Base-by-base conservation (phyloP, 1,140 invertebrate species). In the Zaprionus africanus region DNA sequence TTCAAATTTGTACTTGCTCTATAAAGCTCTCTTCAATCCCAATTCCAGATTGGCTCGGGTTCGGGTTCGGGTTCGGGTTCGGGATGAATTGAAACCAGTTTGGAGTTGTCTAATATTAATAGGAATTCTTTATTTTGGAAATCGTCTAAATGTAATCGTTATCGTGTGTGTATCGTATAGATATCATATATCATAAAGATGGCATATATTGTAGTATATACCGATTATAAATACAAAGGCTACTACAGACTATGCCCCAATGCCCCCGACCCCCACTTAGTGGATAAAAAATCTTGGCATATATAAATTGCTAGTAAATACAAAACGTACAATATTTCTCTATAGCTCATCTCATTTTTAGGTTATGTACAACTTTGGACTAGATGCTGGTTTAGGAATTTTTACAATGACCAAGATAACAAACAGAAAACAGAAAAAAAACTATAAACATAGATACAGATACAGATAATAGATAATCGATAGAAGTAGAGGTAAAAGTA, bases 61-160 rank as follows among this genome's bases (percentile, higher is more conserved):
- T 38, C 13, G 7, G 28, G 2, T 31, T 31, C 7, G 11, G 31
- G 0, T 38, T 38, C 13, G 13, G 34, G 12, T 36, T 36, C 12
- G n/a, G n/a, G n/a, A n/a, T n/a, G 22, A 13, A 46, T 46, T 17
- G 41, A 17, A 17, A 17, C 0, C 13, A 46, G 41, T 15, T 38
- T 46, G n/a, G 41, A 41, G 15, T 46, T 31, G 9, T 34, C 58
- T 73, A 58, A 66, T 43, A 64, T 58, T 84, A 81, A 75, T 84
- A 84, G 82, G 82, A 84, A 84, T 84, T 84, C 59, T 84, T 84
- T 84, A 85, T 84, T 84, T 81, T 85, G 78, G 78, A 84, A 84
- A 81, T 66, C 64, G 80, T 61, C 69, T 62, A 74, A 78, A 60
- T 54, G 62, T 65, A 61, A 75, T 64, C 49, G 46, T 41, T 60